Evolutionary conservation across 2,888 invertebrate species (phyloP).

Genomic region (Isoperla grammatica): DNA sequence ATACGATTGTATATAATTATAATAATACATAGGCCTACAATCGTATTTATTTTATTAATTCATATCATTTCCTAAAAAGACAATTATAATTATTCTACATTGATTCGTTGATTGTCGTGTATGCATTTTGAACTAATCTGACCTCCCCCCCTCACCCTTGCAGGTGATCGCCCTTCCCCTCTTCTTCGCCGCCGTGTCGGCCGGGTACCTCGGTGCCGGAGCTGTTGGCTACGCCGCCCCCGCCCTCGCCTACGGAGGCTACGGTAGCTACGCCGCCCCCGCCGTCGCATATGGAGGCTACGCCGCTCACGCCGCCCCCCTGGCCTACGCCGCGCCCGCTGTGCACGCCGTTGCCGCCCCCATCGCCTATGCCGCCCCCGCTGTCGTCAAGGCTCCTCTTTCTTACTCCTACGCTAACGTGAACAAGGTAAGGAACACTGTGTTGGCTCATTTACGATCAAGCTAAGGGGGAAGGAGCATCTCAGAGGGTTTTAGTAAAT

Average conservation of each 20-base stretch:
- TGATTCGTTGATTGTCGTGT: too few relatives aligned
- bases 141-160: too few relatives aligned
- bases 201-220: constrained; percentile 35
- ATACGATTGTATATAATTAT: too few relatives aligned
- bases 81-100: too few relatives aligned
- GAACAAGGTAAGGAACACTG: background rate
- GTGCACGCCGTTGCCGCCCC: background rate
- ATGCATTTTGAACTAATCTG: too few relatives aligned
- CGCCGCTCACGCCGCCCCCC: background rate
- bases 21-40: too few relatives aligned
- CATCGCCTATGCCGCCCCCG: too few relatives aligned
- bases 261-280: constrained; percentile 14
- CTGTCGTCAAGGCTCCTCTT: background rate
- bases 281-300: constrained; percentile 3
- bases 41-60: too few relatives aligned
- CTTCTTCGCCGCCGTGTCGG: constrained; percentile 40
- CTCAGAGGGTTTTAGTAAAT: too few relatives aligned
- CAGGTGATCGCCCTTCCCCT: constrained; percentile 21
- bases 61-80: too few relatives aligned
- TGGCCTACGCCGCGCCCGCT: background rate
- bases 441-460: too few relatives aligned
- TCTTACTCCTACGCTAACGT: constrained; percentile 10
- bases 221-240: constrained; percentile 56
- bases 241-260: constrained; percentile 37
- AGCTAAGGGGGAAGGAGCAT: too few relatives aligned